Percentiles rank a stretch among this genome's conserved stretches.
Conservation (phyloP, 2,113 vertebrate genomes). For the Ploceus nigricollis region DNA sequence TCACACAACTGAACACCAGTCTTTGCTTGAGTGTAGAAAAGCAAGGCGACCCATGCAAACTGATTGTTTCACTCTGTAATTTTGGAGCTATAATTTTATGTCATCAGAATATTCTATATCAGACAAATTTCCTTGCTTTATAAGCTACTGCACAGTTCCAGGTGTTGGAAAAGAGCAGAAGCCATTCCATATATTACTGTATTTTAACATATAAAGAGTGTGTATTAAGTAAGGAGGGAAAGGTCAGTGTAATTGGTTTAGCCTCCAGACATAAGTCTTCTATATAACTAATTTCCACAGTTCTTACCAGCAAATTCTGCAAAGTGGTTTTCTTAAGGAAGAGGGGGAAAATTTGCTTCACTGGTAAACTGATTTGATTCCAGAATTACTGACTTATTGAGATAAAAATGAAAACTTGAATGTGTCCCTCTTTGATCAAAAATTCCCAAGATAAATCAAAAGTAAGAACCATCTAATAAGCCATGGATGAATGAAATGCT, state of each 20-base stretch:
- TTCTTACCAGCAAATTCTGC: background rate
- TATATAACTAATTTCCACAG: background rate
- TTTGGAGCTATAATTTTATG: background rate
- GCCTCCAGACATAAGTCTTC: background rate
- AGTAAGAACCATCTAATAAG: conserved; percentile 38
- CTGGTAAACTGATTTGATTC: background rate
- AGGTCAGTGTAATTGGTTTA: background rate
- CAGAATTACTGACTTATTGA: background rate
- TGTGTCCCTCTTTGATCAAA: conserved; percentile 3
- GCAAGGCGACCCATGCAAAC: background rate
- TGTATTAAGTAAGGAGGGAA: background rate
- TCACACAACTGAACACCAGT: background rate
- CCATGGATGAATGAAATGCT: conserved; percentile 17
- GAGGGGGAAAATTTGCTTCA: background rate
- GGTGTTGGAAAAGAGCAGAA: background rate
- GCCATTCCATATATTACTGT: background rate
- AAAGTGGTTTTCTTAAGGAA: background rate
- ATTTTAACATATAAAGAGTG: background rate
- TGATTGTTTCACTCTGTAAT: background rate
- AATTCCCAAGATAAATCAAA: conserved; percentile 40
- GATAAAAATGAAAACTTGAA: background rate
- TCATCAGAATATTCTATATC: background rate
- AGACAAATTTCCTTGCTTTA: background rate
- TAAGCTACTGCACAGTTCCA: background rate
- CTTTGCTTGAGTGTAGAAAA: background rate